Evolutionary conservation across 2,797 vertebrate genomes (phyloP).

Genomic region (Scolopax rusticola): DNA sequence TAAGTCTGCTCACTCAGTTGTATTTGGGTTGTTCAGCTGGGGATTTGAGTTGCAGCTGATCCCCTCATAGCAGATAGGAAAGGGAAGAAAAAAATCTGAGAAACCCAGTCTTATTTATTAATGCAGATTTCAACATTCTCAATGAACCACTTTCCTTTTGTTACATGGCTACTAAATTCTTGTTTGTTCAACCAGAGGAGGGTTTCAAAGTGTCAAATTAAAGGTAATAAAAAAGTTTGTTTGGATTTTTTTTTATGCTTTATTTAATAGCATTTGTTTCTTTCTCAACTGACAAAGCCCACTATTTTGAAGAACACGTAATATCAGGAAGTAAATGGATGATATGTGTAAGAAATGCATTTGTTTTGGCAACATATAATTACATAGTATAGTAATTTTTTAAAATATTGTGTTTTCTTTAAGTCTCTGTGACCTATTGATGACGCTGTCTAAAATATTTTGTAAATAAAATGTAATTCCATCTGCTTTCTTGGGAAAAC

Average conservation of each 20-base stretch:
- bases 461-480: background rate
- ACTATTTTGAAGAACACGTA: background rate
- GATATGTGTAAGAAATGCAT: background rate
- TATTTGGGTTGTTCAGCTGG: constrained; percentile 86
- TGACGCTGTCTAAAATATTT: background rate
- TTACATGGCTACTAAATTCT: constrained; percentile 75
- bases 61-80: constrained; percentile 81
- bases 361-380: constrained; percentile 26
- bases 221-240: constrained; percentile 53
- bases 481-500: background rate
- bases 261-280: constrained; percentile 36
- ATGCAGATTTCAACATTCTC: constrained; percentile 83
- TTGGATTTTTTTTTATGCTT: background rate
- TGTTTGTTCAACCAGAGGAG: constrained; percentile 72
- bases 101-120: constrained; percentile 80
- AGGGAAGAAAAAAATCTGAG: constrained; percentile 74
- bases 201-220: constrained; percentile 72
- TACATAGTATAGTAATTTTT: background rate
- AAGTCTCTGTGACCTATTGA: background rate
- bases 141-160: constrained; percentile 77
- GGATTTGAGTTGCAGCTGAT: constrained; percentile 87
- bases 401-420: background rate
- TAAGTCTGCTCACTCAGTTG: constrained; percentile 87
- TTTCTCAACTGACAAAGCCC: constrained; percentile 13
- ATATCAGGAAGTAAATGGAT: constrained; percentile 27